Conservation (phyloP, 2,888 invertebrate species). For the Nomada lathburiana region DNA sequence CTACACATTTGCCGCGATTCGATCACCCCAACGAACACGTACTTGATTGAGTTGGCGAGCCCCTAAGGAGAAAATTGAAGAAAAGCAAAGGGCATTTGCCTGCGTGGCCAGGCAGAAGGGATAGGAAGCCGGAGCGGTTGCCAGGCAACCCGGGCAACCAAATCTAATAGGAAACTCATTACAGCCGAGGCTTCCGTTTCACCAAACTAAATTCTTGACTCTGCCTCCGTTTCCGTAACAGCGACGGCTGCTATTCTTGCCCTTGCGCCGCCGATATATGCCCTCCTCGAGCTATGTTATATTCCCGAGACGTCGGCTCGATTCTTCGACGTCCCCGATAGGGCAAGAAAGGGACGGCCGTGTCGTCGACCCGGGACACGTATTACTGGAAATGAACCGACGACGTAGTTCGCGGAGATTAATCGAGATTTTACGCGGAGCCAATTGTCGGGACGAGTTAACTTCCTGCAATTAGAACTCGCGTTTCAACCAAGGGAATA, state of each 20-base stretch:
- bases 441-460: conserved; percentile 40
- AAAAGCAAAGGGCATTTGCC: conserved; percentile 39
- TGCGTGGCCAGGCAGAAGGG: conserved; percentile 24
- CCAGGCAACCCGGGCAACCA: conserved; percentile 77
- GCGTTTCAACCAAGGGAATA: not conserved
- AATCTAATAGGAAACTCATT: conserved; percentile 84
- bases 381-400: conserved; percentile 41
- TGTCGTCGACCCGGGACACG: conserved; percentile 30
- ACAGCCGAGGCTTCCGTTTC: conserved; percentile 79
- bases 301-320: conserved; percentile 56
- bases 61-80: conserved; percentile 1
- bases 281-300: conserved; percentile 48
- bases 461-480: conserved; percentile 40
- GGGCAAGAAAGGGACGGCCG: not conserved
- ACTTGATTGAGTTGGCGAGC: not conserved
- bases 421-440: conserved; percentile 40
- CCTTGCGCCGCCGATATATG: conserved; percentile 50
- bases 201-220: conserved; percentile 79
- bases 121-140: conserved; percentile 71
- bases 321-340: conserved; percentile 51
- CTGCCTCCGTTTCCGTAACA: conserved; percentile 54
- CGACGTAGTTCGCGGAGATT: conserved; percentile 43
- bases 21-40: no score
- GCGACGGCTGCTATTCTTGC: conserved; percentile 48
- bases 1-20: no score